Conservation (phyloP, 2,888 invertebrate species). For the Arge pagana region DNA sequence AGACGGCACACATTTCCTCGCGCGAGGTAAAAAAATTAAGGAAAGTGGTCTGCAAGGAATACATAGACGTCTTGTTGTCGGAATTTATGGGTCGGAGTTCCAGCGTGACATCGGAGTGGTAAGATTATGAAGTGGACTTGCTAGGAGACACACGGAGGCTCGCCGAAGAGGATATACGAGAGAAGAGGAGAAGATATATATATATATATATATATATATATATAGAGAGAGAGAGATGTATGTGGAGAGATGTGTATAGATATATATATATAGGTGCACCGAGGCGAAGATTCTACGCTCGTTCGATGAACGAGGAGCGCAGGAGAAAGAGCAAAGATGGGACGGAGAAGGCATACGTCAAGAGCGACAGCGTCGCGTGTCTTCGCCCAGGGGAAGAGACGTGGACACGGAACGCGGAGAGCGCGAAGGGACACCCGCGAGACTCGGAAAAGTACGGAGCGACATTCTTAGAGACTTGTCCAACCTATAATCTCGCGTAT, state of each 20-base stretch:
- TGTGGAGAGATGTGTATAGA: not conserved
- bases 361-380: slow-evolving; percentile 19
- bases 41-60: slow-evolving; percentile 13
- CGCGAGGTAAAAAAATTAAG: slow-evolving; percentile 5
- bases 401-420: not conserved
- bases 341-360: slow-evolving; percentile 2
- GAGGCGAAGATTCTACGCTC: no score
- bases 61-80: not conserved
- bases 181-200: no score
- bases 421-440: no score
- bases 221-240: no score
- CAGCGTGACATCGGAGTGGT: not conserved
- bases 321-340: not conserved
- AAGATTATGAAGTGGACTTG: slow-evolving; percentile 15
- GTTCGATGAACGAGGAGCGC: not conserved
- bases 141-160: no score
- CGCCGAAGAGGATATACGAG: no score
- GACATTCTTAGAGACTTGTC: no score
- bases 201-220: no score
- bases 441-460: no score
- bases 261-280: not conserved
- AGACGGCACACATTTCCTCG: not conserved
- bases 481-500: no score
- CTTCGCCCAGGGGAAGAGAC: slow-evolving; percentile 7
- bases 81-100: slow-evolving; percentile 12